Percentiles rank a stretch among this genome's conserved stretches.
phyloP scores from a whole-genome alignment of 2,113 vertebrate species.

The Passer domesticus region DNA sequence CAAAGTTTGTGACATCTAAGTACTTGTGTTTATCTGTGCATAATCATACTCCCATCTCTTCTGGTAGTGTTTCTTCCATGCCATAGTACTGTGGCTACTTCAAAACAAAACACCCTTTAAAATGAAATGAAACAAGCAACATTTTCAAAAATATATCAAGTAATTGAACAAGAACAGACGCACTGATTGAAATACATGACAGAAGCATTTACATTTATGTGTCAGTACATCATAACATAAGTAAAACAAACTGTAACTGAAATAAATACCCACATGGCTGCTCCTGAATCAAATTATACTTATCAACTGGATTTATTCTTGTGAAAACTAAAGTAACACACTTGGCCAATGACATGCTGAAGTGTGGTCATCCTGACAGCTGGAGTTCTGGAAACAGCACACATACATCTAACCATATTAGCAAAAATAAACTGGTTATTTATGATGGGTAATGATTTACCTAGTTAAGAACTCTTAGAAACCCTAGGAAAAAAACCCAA shows the following conservation, averaged over 20 bases:
- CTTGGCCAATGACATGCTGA: not conserved
- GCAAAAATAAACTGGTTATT: not conserved
- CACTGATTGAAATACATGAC: not conserved
- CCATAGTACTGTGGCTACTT: not conserved
- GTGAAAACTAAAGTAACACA: not conserved
- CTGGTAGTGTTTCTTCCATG: not conserved
- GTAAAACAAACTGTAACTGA: not conserved
- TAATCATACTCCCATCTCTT: not conserved
- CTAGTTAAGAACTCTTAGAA: not conserved
- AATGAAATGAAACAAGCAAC: not conserved
- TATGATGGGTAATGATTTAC: not conserved
- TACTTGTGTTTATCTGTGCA: not conserved
- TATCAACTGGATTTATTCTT: not conserved
- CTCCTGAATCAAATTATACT: not conserved
- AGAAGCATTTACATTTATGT: not conserved
- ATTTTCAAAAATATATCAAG: not conserved
- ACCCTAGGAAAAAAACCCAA: not conserved
- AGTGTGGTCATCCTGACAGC: not conserved
- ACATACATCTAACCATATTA: not conserved
- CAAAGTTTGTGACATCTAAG: not conserved
- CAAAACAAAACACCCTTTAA: not conserved
- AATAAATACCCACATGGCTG: not conserved
- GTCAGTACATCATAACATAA: not conserved
- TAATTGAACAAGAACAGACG: not conserved
- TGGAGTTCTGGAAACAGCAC: not conserved